Base-by-base conservation (phyloP, 2,113 vertebrate species). In the Emydura subglobosa region DNA sequence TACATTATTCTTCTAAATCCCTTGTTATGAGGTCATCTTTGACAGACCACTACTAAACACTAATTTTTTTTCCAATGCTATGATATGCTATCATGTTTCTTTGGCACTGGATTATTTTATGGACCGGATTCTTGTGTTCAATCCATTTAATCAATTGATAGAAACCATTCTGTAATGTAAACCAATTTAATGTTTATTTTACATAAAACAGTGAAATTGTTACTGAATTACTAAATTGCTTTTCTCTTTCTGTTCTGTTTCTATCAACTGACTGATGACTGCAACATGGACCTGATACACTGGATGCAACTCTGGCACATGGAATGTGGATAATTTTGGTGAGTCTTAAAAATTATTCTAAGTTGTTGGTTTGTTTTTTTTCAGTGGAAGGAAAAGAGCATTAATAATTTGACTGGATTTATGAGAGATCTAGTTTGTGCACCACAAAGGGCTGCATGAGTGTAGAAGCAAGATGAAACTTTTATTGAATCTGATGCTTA, bases 301-400 rank as follows among this genome's bases (percentile, higher is more conserved):
- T 17, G 96, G 53, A 89, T 86, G 53, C 80, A 86, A 0, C 79
- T 5, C 79, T 92, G 92, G 51, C 39, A 78, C 3, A 19, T 89
- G 96, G 92, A 49, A 94, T 2, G 0, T 0, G 96, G 89, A 93
- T 57, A 5, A 91, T n/a, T 76, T 95, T 92, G 98, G 98, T 98
- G 98, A 98, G 98, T 98, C 82, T 93, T 85, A 17, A 93, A 97
- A 91, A 94, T 72, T n/a, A 89, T n/a, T 92, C 91, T 86, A 83
- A 54, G 91, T 31, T 82, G 31, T 94, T 93, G 44, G 24, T 91
- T 89, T 21, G 19, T 9, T 24, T 92, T 55, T 85, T n/a, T 94
- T 13, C 79, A 34, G n/a, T 88, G 94, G 83, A 93, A 95, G 85
- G 82, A 95, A 79, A 47, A 93, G 29, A 54, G 39, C 76, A 27